Base-by-base conservation (phyloP, 2,888 invertebrate species). In the Linnaemya vulpina region DNA sequence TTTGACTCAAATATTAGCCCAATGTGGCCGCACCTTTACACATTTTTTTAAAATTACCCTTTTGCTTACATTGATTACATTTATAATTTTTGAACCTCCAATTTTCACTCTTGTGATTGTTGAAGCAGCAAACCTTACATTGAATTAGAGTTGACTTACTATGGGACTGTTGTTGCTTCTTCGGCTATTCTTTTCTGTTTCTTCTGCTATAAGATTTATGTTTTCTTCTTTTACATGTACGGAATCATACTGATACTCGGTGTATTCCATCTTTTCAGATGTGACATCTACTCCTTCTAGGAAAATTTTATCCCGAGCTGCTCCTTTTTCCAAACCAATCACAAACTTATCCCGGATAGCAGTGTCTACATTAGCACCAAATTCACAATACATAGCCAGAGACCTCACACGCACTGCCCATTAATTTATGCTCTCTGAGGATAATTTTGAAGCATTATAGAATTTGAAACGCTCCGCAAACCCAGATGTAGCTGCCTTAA, bases 261-360 rank as follows among this genome's bases (percentile, higher is more conserved):
- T n/a, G n/a, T 30, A 2, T 30, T 3, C 30, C 30, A 30, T 5
- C 30, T 30, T 30, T 30, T 5, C 30, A 30, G 5, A 30, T 30
- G 30, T 30, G 30, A 30, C 30, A 30, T 30, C 30, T 30, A 30
- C 30, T 30, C 30, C 30, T 30, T 30, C 30, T 30, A 30, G 30
- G 25, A 55, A 55, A 55, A 25, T 25, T 55, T 25, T 55, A 55
- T 55, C 55, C n/a, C n/a, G n/a, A n/a, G n/a, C n/a, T n/a, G n/a
- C n/a, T 0, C 53, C 53, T 11, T 53, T 53, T 38, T 8, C 38
- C 8, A 38, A 38, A 1, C 38, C 38, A 3, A 38, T 38, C 11
- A 3, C 38, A 9, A 38, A 38, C 38, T 38, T 38, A 11, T 43
- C 30, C 30, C 30, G 30, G 30, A 30, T 30, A 30, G 30, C 30